Percentiles rank a stretch among this genome's conserved stretches.
Conservation (phyloP, 1,140 invertebrate genomes). For the Pemphigus obesinymphae region DNA sequence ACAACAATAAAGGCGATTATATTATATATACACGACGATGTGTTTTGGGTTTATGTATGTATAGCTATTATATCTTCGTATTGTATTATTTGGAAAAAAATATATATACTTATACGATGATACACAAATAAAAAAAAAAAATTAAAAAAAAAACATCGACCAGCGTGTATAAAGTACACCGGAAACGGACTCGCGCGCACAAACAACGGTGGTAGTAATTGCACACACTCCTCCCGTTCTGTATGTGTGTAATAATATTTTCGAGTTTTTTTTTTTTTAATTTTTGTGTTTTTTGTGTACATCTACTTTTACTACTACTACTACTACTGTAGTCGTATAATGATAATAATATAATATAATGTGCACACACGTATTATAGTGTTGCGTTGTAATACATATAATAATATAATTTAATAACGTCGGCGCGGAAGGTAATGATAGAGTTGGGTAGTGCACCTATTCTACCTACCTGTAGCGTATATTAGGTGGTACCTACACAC, state of each 20-base stretch:
- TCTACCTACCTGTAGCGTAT: no score
- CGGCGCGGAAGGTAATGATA: slow-evolving; percentile 1
- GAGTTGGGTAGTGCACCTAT: neutral
- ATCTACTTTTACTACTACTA: neutral
- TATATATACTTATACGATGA: no score
- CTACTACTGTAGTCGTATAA: neutral
- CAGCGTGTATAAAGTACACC: neutral
- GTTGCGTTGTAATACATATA: neutral
- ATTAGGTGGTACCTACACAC: no score
- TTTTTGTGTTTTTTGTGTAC: neutral
- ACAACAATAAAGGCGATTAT: neutral
- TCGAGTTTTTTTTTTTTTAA: neutral
- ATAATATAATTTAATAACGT: slow-evolving; percentile 16
- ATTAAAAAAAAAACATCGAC: neutral
- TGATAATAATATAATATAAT: no score
- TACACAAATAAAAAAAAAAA: neutral
- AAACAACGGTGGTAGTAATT: neutral
- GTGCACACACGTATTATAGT: neutral
- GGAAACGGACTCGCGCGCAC: neutral
- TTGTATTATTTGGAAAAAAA: no score
- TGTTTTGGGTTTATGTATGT: neutral
- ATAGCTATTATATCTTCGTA: neutral
- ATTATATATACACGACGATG: neutral
- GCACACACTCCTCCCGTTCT: neutral
- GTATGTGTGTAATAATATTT: neutral